Conservation (phyloP, 2,113 vertebrate genomes). For the Archilochus colubris region DNA sequence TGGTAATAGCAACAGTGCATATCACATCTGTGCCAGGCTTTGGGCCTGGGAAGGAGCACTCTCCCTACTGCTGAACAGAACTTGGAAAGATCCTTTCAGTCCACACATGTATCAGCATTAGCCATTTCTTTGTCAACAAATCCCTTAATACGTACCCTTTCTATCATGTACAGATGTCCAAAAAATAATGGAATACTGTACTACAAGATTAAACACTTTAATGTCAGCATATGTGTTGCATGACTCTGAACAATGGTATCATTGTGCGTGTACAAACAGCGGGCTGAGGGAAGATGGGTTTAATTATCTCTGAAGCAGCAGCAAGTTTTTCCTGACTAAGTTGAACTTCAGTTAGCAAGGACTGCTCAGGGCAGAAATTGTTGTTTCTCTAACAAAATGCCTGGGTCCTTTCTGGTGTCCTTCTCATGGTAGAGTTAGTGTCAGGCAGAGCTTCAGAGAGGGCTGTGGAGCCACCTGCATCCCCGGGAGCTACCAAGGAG, state of each 20-base stretch:
- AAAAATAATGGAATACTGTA: constrained; percentile 65
- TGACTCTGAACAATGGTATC: constrained; percentile 75
- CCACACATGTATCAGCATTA: constrained; percentile 71
- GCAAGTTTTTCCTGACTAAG: constrained; percentile 61
- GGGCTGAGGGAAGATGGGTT: constrained; percentile 73
- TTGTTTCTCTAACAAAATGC: background rate
- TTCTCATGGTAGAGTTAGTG: accelerated
- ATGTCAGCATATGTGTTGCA: constrained; percentile 73
- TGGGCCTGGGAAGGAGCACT: constrained; percentile 28
- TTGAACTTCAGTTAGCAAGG: constrained; percentile 31
- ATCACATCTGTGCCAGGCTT: constrained; percentile 69
- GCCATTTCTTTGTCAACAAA: constrained; percentile 73
- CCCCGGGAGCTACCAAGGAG: background rate
- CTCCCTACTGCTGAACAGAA: constrained; percentile 39
- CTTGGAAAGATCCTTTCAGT: constrained; percentile 69
- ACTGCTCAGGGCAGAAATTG: background rate
- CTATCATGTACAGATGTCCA: constrained; percentile 73
- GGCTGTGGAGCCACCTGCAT: background rate
- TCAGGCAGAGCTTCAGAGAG: background rate
- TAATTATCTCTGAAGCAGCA: constrained; percentile 75
- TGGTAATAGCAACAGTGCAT: constrained; percentile 63
- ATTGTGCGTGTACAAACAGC: constrained; percentile 72
- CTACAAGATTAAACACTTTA: constrained; percentile 76
- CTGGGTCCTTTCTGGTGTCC: background rate
- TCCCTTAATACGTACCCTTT: constrained; percentile 72